These are phyloP conservation scores for Hydrotaea cyrtoneurina DNA, from an alignment of 2,888 invertebrate genomes.

Conservation along the genomic window DNA sequence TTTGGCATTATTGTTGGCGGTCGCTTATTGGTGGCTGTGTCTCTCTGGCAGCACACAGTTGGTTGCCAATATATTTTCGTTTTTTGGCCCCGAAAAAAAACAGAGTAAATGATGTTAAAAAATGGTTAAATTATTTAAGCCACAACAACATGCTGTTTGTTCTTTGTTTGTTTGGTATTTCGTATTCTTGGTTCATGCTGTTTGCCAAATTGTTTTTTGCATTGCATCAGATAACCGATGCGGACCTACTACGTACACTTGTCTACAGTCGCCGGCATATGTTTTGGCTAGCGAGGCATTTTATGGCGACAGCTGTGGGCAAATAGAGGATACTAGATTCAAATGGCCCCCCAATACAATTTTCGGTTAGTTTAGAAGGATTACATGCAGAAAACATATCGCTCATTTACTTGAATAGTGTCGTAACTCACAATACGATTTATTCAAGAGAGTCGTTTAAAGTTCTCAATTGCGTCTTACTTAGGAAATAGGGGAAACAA, in stretches of 20 bases:
- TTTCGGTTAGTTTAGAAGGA: too few species aligned
- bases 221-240: slow-evolving; percentile 61
- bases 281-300: background rate
- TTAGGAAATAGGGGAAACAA: too few species aligned
- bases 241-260: background rate
- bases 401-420: too few species aligned
- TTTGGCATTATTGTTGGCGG: slow-evolving; percentile 13
- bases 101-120: slow-evolving; percentile 50
- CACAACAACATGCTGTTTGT: slow-evolving; percentile 52
- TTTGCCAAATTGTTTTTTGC: slow-evolving; percentile 63
- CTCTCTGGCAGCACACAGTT: slow-evolving; percentile 37
- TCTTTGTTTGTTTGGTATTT: slow-evolving; percentile 43
- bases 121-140: slow-evolving; percentile 56
- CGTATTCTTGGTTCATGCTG: slow-evolving; percentile 56
- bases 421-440: too few species aligned
- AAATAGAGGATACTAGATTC: background rate
- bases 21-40: slow-evolving; percentile 21
- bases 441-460: too few species aligned
- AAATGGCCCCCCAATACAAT: too few species aligned
- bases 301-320: background rate
- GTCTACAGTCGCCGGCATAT: background rate
- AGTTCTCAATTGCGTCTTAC: too few species aligned
- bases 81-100: slow-evolving; percentile 23
- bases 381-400: too few species aligned
- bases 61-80: slow-evolving; percentile 56